Base-by-base conservation (phyloP, 2,113 vertebrate genomes). In the Clarias batrachus region DNA sequence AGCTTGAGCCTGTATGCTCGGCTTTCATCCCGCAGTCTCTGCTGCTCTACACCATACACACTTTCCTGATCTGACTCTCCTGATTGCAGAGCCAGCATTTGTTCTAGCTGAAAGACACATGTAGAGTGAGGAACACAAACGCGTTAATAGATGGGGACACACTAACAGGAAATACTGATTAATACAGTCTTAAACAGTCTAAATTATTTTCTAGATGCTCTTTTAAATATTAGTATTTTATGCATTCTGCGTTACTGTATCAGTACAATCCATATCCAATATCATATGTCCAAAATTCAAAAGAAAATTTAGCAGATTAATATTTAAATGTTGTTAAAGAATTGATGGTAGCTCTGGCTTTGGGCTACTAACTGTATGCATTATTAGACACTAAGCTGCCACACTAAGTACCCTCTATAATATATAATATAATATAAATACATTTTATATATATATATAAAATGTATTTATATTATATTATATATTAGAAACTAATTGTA, bases 1-100 rank as follows among this genome's bases (percentile, higher is more conserved):
- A 96, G 92, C 62, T 94, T 96, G 76, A 92, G 89, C 48, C 89
- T 92, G 86, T 94, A 94, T 3, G 81, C 85, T 48, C 87, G 91
- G 88, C 95, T 94, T 76, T 94, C 94, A 33, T 81, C 91, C 81
- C 93, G 91, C 7, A 92, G 84, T 21, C 91, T 92, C 56, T 89
- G 90, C 48, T 92, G 90, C 90, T 93, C 86, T 1, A 85, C 59
- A 0, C 81, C 60, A 71, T 88, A 92, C n/a, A 25, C 73, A 16
- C 90, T 90, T 83, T 94, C 93, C 84, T 91, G 94, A 74, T 95
- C 94, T 25, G 91, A 92, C 83, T 93, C 94, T 37, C 48, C 88
- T 0, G 93, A 90, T 77, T 93, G 94, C 77, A 91, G 41, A 82
- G 79, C 83, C 84, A 94, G 89, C 81, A 91, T 91, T 84, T 94